These are phyloP conservation scores for Calameuta filiformis DNA, from an alignment of 2,888 invertebrate species.

Conservation along the genomic window DNA sequence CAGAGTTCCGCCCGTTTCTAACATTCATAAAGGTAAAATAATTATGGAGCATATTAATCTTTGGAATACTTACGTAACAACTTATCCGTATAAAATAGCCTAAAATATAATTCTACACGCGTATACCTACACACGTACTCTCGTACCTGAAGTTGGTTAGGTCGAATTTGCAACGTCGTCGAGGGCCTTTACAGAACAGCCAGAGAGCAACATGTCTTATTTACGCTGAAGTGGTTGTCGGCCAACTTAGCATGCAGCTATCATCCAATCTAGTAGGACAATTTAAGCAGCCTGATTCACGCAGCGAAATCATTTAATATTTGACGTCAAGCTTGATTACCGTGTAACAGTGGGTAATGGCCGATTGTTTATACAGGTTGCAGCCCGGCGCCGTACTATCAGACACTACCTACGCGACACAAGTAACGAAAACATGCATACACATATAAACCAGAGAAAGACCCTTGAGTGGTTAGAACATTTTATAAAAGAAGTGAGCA, in stretches of 20 bases:
- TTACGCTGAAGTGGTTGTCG: constrained; percentile 59
- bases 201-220: constrained; percentile 43
- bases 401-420: constrained; percentile 1
- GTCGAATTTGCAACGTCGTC: no score
- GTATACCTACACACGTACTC: no score
- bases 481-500: no score
- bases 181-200: constrained; percentile 10
- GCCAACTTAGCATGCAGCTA: constrained; percentile 56
- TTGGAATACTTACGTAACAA: no score
- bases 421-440: background rate
- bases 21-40: no score
- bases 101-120: no score
- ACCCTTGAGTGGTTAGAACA: no score
- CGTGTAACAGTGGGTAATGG: constrained; percentile 52
- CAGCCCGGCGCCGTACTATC: constrained; percentile 43
- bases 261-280: constrained; percentile 58
- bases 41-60: no score
- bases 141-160: no score
- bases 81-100: no score
- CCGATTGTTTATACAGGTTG: constrained; percentile 53
- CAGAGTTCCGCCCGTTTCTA: no score
- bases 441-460: no score
- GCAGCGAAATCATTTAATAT: constrained; percentile 60
- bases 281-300: constrained; percentile 60
- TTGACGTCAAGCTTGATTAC: constrained; percentile 59